Conservation (phyloP, 1,140 invertebrate genomes). For the Lasioglossum baleicum region DNA sequence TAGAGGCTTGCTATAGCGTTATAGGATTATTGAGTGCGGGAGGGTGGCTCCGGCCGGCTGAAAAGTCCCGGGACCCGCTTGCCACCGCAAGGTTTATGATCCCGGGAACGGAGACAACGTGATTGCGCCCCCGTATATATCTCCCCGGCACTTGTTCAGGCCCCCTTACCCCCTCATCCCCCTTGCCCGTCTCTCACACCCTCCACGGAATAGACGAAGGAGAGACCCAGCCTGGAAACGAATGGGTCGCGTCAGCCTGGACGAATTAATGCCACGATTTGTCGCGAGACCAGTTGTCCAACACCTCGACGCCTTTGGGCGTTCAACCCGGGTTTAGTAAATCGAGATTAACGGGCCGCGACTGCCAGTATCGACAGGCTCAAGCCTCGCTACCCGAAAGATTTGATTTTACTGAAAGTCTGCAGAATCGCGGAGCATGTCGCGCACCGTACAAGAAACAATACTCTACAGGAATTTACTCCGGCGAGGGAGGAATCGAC, state of each 20-base stretch:
- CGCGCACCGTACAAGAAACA: no score
- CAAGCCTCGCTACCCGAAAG: no score
- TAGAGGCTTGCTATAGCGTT: constrained; percentile 68
- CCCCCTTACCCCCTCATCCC: constrained; percentile 27
- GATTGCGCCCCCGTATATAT: constrained; percentile 36
- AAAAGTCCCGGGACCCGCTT: constrained; percentile 74
- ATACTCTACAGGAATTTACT: no score
- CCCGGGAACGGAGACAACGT: constrained; percentile 46
- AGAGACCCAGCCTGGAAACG: constrained; percentile 53
- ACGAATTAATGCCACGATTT: constrained; percentile 45
- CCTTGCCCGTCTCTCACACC: constrained; percentile 28
- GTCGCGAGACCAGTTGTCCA: constrained; percentile 14
- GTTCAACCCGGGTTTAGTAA: no score
- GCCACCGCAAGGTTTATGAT: constrained; percentile 72
- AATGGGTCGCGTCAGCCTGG: constrained; percentile 19
- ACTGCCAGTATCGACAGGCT: no score
- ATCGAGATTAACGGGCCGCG: no score
- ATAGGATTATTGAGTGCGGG: constrained; percentile 72
- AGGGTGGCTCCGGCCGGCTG: constrained; percentile 60
- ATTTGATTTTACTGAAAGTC: no score
- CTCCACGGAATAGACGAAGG: constrained; percentile 66
- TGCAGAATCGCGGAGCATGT: no score
- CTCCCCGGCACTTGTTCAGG: neutral
- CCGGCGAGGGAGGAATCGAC: no score
- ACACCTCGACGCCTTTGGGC: neutral